Evolutionary conservation across 2,113 vertebrate genomes (phyloP).

Genomic region (Phoenicopterus ruber): DNA sequence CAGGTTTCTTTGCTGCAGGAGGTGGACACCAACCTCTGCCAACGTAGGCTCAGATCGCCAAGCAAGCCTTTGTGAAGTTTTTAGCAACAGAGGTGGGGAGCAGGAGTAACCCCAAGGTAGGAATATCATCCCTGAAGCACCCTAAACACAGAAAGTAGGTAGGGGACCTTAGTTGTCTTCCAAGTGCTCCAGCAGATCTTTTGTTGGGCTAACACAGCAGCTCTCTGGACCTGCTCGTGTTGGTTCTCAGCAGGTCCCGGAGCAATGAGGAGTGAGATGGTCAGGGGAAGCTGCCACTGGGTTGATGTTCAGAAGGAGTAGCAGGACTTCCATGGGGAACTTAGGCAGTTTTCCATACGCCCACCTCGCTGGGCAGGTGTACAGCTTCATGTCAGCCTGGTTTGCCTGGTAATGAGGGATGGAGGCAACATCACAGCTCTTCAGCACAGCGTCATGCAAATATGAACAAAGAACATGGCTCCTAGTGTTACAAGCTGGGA

Average conservation of each 20-base stretch:
- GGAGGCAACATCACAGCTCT: background rate
- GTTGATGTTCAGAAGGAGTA: background rate
- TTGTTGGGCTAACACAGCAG: background rate
- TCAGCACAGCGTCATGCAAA: background rate
- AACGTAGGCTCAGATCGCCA: background rate
- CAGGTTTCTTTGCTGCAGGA: background rate
- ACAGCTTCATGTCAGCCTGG: background rate
- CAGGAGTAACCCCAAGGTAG: too few species aligned
- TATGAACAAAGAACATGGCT: background rate
- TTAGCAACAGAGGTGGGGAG: background rate
- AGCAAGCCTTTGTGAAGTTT: background rate
- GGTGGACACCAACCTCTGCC: too few species aligned
- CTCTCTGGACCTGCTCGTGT: background rate
- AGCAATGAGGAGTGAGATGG: background rate
- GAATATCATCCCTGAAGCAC: background rate
- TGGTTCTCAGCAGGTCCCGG: background rate
- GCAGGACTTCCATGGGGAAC: background rate
- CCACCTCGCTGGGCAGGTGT: too few species aligned
- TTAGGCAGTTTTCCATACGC: fast-evolving
- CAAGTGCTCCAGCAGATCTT: too few species aligned
- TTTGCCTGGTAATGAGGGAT: background rate
- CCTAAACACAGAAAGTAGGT: background rate
- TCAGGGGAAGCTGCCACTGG: background rate
- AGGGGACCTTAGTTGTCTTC: too few species aligned
- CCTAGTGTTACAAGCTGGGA: background rate